phyloP scores from a whole-genome alignment of 2,888 invertebrate species.

The Unio delphinus region DNA sequence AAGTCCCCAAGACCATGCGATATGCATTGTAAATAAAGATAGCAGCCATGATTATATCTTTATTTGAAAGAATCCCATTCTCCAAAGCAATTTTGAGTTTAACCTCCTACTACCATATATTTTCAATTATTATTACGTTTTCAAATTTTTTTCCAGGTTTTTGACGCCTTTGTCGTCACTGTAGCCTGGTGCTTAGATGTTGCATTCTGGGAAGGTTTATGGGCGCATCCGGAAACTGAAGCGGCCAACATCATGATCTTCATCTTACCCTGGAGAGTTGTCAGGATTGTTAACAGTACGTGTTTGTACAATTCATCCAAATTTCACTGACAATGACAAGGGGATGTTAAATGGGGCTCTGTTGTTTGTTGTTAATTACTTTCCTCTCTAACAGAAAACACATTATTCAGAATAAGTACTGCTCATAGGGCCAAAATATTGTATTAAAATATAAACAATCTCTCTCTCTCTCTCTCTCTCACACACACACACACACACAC shows the following conservation, averaged over 20 bases:
- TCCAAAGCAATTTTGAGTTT: too few species aligned
- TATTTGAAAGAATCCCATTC: too few species aligned
- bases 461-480: too few species aligned
- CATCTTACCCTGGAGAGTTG: conserved; percentile 63
- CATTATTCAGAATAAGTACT: background rate
- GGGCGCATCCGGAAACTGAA: conserved; percentile 61
- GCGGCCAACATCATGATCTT: conserved; percentile 63
- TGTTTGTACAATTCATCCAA: conserved; percentile 1
- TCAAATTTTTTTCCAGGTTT: conserved; percentile 41
- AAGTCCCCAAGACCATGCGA: too few species aligned
- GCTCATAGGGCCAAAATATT: too few species aligned
- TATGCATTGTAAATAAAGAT: too few species aligned
- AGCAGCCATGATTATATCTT: too few species aligned
- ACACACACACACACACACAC: too few species aligned
- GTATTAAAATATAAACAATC: too few species aligned
- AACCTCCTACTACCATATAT: too few species aligned
- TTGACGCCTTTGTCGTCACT: conserved; percentile 60
- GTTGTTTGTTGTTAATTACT: background rate
- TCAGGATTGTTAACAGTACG: conserved; percentile 66
- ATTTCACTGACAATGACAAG: too few species aligned
- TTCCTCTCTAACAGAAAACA: background rate
- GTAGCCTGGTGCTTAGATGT: conserved; percentile 62
- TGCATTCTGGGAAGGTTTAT: conserved; percentile 61
- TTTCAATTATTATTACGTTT: too few species aligned
- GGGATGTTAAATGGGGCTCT: background rate